A percentile compares a stretch with the other conserved stretches of the same genome.
These are phyloP conservation scores for Scartelaos histophorus DNA, from an alignment of 2,113 vertebrate species.

Conservation along the genomic window DNA sequence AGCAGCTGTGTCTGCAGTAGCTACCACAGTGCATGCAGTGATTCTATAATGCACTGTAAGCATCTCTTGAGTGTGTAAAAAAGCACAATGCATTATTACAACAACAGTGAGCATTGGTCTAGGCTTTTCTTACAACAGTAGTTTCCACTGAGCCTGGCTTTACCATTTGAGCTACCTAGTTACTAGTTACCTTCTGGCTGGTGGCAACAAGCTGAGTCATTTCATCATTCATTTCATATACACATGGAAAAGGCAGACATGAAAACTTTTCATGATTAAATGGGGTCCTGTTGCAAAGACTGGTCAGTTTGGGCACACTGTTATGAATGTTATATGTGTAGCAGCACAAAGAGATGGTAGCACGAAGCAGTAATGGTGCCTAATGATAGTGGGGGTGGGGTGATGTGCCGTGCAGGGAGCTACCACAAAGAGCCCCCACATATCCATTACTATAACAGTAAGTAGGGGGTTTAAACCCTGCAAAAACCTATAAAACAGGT, in stretches of 20 bases:
- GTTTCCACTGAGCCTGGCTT: background rate
- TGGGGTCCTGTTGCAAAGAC: background rate
- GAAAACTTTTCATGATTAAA: background rate
- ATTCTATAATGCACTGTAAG: no score
- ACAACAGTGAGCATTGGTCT: background rate
- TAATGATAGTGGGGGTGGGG: constrained; percentile 46
- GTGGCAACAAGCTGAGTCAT: no score
- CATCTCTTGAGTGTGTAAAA: no score
- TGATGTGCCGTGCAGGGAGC: constrained; percentile 31
- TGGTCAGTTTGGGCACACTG: background rate
- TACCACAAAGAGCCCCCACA: constrained; percentile 52
- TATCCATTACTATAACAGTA: constrained; percentile 47
- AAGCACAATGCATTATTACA: no score
- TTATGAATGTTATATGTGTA: constrained; percentile 26
- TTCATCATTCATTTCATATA: background rate
- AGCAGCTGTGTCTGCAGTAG: no score
- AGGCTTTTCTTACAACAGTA: background rate
- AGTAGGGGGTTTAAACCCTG: constrained; percentile 23
- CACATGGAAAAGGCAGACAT: background rate
- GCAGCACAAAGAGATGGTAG: constrained; percentile 57
- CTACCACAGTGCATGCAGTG: no score
- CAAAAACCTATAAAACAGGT: constrained; percentile 37
- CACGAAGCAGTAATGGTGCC: constrained; percentile 29
- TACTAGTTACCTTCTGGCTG: background rate
- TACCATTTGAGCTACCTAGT: background rate